Evolutionary conservation across 1,140 invertebrate species (phyloP).

Genomic region (Coenobita brevimanus): DNA sequence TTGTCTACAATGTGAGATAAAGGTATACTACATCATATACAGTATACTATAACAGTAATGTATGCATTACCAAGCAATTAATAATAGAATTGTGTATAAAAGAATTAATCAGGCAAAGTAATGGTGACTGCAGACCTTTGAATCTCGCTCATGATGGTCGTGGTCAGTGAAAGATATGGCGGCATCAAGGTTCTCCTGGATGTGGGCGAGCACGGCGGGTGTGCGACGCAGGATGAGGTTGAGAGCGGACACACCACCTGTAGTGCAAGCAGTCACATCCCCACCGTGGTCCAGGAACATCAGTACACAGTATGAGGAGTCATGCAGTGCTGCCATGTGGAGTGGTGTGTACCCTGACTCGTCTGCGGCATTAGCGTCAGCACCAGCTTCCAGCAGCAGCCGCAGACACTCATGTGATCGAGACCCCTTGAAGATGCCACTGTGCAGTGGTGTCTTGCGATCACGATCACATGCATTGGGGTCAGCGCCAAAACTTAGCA

Average conservation of each 20-base stretch:
- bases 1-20: no score
- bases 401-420: slow-evolving; percentile 74
- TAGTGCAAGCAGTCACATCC: slow-evolving; percentile 87
- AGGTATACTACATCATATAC: no score
- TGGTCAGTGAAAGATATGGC: slow-evolving; percentile 64
- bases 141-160: slow-evolving; percentile 60
- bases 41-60: no score
- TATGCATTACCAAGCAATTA: no score
- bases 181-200: slow-evolving; percentile 67
- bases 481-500: slow-evolving; percentile 81
- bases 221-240: slow-evolving; percentile 81
- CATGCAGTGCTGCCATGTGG: slow-evolving; percentile 89
- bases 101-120: no score
- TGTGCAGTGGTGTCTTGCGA: slow-evolving; percentile 83
- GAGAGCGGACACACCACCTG: slow-evolving; percentile 86
- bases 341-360: slow-evolving; percentile 91
- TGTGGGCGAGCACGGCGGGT: slow-evolving; percentile 62
- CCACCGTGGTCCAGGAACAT: slow-evolving; percentile 87
- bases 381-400: slow-evolving; percentile 77
- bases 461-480: slow-evolving; percentile 85
- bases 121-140: slow-evolving; percentile 41
- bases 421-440: slow-evolving; percentile 84
- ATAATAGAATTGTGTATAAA: no score
- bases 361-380: slow-evolving; percentile 88
- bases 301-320: slow-evolving; percentile 87